Evolutionary conservation across 2,888 invertebrate species (phyloP), one percentile per base, ranked within the genome.

Genomic region (Scotopteryx bipunctaria): DNA sequence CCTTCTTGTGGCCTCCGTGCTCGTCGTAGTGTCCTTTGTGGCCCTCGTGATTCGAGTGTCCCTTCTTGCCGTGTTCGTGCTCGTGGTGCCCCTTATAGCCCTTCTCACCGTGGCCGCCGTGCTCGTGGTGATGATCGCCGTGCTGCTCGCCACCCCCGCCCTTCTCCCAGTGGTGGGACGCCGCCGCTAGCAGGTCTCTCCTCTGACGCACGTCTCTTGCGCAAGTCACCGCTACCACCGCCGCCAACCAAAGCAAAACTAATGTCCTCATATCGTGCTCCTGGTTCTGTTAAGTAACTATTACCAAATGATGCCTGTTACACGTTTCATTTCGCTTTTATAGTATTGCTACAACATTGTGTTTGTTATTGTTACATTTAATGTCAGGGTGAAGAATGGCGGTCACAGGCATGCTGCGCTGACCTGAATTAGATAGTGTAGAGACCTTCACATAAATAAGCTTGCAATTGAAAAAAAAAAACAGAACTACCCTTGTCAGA

Each of bases 31-130:
- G 88, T 0, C 93, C 93, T 51, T 90, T 86, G 56, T 93, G 91
- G 0, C 91, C 91, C 65, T 92, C 94, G 64, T 94, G 94, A 66
- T 94, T 91, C 58, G 94, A 93, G 69, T 95, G 93, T 1, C 95
- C 95, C 64, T 94, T 94, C 57, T 93, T 90, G 9, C 93, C 93
- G 64, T 94, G 93, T 56, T 93, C 92, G 56, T 93, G 91, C 32
- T 92, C 91, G 63, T 95, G 94, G 60, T 92, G 86, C 11, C 92
- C 92, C 61, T 94, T 93, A 86, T 95, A 94, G 3, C 93, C 94
- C 59, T 94, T 94, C 47, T 94, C 93, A 1, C 91, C 93, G 65
- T 93, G 92, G 40, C 92, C 93, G 0, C 95, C 95, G 49, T 93
- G 91, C 50, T 93, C 91, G 29, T 86, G 81, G 66, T 92, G 92